phyloP scores from a whole-genome alignment of 2,888 invertebrate species.

The Emmelina monodactyla region DNA sequence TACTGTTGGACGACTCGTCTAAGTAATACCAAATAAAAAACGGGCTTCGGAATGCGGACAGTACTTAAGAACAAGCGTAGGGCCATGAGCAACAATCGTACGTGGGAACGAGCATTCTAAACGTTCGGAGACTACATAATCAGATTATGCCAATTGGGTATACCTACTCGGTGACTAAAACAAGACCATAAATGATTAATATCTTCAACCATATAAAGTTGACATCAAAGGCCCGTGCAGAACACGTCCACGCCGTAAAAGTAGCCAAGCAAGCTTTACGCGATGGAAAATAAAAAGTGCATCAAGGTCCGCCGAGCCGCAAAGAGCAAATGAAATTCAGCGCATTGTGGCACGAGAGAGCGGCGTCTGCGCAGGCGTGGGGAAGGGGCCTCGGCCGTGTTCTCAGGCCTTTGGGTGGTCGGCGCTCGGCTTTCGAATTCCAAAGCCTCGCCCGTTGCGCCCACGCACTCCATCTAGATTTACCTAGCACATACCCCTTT shows the following conservation, averaged over 20 bases:
- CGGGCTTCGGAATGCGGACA: conserved; percentile 51
- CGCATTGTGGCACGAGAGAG: conserved; percentile 48
- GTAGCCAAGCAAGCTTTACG: not conserved
- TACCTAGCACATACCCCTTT: conserved; percentile 29
- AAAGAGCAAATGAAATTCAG: conserved; percentile 60
- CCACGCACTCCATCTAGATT: conserved; percentile 38
- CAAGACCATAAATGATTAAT: too few relatives aligned
- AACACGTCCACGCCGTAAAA: not conserved
- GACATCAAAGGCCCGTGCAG: not conserved
- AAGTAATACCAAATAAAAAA: conserved; percentile 51
- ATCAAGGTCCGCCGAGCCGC: conserved; percentile 30
- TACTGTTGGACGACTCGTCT: conserved; percentile 52
- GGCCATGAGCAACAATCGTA: conserved; percentile 2
- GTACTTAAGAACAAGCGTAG: conserved; percentile 22
- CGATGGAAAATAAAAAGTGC: conserved; percentile 9
- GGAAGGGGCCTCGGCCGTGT: conserved; percentile 57
- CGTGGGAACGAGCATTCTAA: conserved; percentile 6
- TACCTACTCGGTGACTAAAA: too few relatives aligned
- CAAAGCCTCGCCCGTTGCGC: conserved; percentile 60
- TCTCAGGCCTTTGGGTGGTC: conserved; percentile 66
- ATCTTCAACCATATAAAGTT: too few relatives aligned
- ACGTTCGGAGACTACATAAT: not conserved
- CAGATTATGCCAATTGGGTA: not conserved
- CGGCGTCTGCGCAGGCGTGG: conserved; percentile 45
- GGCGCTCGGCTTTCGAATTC: conserved; percentile 64